These are phyloP conservation scores for Labeo catla DNA, from an alignment of 2,113 vertebrate species.

Conservation along the genomic window DNA sequence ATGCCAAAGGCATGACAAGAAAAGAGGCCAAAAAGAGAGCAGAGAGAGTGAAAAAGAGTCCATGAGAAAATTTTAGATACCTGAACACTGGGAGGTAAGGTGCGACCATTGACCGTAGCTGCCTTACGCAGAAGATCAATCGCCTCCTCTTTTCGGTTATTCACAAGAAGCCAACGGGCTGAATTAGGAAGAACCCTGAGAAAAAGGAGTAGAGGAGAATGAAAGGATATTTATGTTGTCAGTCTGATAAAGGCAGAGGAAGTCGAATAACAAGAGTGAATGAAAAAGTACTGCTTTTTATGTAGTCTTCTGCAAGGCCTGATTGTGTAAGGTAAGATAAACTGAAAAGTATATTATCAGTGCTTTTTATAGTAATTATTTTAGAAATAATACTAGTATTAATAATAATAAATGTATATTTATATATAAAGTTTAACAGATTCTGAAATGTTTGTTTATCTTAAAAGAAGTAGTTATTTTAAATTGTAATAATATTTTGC, in stretches of 20 bases:
- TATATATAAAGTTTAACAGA: background rate
- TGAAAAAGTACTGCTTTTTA: background rate
- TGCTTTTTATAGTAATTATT: background rate
- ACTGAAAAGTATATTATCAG: background rate
- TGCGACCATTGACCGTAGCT: slow-evolving; percentile 75
- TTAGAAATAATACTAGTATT: background rate
- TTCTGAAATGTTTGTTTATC: background rate
- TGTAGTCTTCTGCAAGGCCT: background rate
- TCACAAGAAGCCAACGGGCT: slow-evolving; percentile 83
- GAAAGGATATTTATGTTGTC: slow-evolving; percentile 7
- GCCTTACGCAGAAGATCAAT: slow-evolving; percentile 80
- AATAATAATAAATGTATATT: background rate
- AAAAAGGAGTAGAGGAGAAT: slow-evolving; percentile 20
- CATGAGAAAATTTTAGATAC: slow-evolving; percentile 48
- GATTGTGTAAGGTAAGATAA: slow-evolving; percentile 5
- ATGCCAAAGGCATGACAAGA: slow-evolving; percentile 8
- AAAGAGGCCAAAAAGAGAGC: slow-evolving; percentile 22
- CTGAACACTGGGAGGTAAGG: slow-evolving; percentile 69
- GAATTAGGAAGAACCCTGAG: slow-evolving; percentile 85
- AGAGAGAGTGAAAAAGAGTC: background rate
- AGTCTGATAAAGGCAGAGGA: slow-evolving; percentile 25
- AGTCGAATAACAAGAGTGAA: slow-evolving; percentile 9
- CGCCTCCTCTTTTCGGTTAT: slow-evolving; percentile 80
- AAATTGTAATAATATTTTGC: background rate
- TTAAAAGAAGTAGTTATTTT: background rate